Evolutionary conservation across 1,140 invertebrate genomes (phyloP), one percentile per base, ranked within the genome.

Genomic region (Macrosteles quadrilineatus): DNA sequence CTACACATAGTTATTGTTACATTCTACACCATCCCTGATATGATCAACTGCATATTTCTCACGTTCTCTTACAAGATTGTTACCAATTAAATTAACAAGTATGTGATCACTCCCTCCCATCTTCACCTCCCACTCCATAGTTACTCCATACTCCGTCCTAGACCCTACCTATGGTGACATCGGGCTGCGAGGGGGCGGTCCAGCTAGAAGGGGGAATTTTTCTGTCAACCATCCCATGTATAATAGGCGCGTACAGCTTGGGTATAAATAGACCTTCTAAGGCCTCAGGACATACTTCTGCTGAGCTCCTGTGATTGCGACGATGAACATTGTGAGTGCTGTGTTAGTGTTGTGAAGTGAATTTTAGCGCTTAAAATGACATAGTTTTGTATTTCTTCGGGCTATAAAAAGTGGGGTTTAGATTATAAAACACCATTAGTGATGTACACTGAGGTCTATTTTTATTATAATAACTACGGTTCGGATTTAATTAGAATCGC

Each of bases 171-270:
- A n/a, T 29, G 55, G 55, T 59, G 55, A 59, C 55, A 59, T 50
- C 21, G 47, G 4, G 21, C 27, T 4, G 55, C 4, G 55, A 50
- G 55, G 27, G 55, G 23, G 25, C 21, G 55, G 21, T 4, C 21
- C 4, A 25, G 55, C 25, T 59, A 59, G 55, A 59, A 59, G 55
- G 55, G 55, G 55, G 25, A 59, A 59, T 59, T 59, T 59, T 59
- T 59, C 55, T 59, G 55, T 59, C 55, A 59, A 59, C 55, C 4
- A 14, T 14, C 55, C 14, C 55, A 59, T 25, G 21, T 59, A 59
- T 59, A 59, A 59, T 59, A 30, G 55, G 55, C 27, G 55, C 2
- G 27, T 59, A 30, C 55, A 27, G 12, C 21, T 14, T 59, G 23
- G n/a, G 55, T 59, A 59, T 59, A 59, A 27, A 59, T 59, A 59